These are phyloP conservation scores for Drosophila neotestacea DNA, from an alignment of 2,888 invertebrate genomes.

Conservation along the genomic window DNA sequence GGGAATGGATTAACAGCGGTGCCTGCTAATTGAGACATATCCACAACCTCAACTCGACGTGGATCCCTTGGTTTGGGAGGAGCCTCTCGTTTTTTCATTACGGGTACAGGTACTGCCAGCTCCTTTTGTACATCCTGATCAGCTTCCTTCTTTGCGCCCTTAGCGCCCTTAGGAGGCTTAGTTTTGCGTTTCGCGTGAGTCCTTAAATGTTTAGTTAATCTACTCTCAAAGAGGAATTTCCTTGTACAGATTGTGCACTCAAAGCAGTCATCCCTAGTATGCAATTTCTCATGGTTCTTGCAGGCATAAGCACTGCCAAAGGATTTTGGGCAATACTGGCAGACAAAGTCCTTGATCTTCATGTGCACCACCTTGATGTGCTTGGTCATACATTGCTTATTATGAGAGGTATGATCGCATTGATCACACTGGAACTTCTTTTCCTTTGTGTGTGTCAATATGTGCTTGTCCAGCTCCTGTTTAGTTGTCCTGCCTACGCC, in stretches of 20 bases:
- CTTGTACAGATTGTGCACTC: slow-evolving; percentile 82
- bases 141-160: slow-evolving; percentile 7
- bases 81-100: neutral
- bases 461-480: slow-evolving; percentile 83
- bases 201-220: slow-evolving; percentile 79
- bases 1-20: slow-evolving; percentile 81
- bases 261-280: slow-evolving; percentile 81
- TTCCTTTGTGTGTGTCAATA: slow-evolving; percentile 83
- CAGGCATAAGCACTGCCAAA: slow-evolving; percentile 82
- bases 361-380: slow-evolving; percentile 82
- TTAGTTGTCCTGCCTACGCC: slow-evolving; percentile 83
- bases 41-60: slow-evolving; percentile 51
- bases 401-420: slow-evolving; percentile 80
- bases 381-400: slow-evolving; percentile 79
- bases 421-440: slow-evolving; percentile 80
- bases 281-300: slow-evolving; percentile 81
- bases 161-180: neutral
- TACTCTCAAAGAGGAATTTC: slow-evolving; percentile 80
- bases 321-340: slow-evolving; percentile 82
- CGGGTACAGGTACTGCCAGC: neutral
- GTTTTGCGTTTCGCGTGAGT: slow-evolving; percentile 81
- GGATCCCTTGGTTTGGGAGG: slow-evolving; percentile 44
- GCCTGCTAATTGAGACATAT: slow-evolving; percentile 81
- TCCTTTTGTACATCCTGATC: neutral
- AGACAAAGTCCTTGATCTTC: slow-evolving; percentile 82